Percentiles rank a stretch among this genome's conserved stretches.
These are phyloP conservation scores for Axea sp. DNA, from an alignment of 2,888 invertebrate genomes.

Conservation along the genomic window DNA sequence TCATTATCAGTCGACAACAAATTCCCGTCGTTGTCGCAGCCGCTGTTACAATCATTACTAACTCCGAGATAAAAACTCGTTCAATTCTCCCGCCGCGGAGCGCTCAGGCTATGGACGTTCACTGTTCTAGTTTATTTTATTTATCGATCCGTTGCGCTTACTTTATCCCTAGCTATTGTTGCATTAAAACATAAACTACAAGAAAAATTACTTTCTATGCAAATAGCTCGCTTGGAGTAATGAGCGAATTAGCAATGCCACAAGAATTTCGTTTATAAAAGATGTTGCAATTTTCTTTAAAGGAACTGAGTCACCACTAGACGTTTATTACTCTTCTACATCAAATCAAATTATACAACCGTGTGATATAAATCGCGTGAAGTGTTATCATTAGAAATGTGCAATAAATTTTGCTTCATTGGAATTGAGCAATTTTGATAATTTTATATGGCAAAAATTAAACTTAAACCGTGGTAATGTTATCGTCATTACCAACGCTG, in stretches of 20 bases:
- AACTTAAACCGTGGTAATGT: too few relatives aligned
- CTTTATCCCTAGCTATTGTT: conserved; percentile 37
- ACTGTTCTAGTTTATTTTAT: conserved; percentile 31
- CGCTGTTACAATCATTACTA: conserved; percentile 44
- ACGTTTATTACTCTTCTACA: too few relatives aligned
- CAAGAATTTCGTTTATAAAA: conserved; percentile 19
- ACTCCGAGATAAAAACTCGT: conserved; percentile 49
- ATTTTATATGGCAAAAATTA: too few relatives aligned
- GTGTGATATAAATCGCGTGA: too few relatives aligned
- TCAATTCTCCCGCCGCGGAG: conserved; percentile 19
- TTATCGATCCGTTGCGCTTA: conserved; percentile 24
- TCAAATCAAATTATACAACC: too few relatives aligned
- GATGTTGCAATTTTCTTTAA: conserved; percentile 16
- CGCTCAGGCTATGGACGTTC: conserved; percentile 17
- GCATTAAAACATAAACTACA: conserved; percentile 29
- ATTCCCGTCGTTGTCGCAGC: conserved; percentile 47
- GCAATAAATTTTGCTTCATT: too few relatives aligned
- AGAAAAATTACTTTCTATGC: conserved; percentile 30
- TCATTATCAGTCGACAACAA: conserved; percentile 56
- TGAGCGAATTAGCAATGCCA: conserved; percentile 39
- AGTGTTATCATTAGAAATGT: too few relatives aligned
- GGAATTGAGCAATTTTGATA: too few relatives aligned
- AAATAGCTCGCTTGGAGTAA: conserved; percentile 21
- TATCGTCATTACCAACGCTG: too few relatives aligned
- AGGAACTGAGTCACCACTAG: conserved; percentile 15